A percentile compares a stretch with the other conserved stretches of the same genome.
Conservation (phyloP, 2,113 vertebrate genomes). For the Zosterops lateralis region DNA sequence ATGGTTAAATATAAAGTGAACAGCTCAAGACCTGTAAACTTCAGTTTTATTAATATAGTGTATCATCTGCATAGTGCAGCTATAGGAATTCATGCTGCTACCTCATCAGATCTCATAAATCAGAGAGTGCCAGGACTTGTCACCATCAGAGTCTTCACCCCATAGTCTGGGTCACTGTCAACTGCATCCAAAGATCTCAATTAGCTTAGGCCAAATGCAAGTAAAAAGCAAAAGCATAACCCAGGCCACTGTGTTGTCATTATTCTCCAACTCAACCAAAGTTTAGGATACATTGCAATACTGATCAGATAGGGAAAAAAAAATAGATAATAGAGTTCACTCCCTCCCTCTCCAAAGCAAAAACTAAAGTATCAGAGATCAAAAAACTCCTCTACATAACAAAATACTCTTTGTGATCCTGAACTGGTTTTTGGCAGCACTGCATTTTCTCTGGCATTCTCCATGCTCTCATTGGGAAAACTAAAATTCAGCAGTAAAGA, state of each 20-base stretch:
- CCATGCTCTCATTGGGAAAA: not conserved
- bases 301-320: not conserved
- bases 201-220: not conserved
- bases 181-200: not conserved
- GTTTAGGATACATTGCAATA: not conserved
- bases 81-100: not conserved
- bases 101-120: not conserved
- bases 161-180: not conserved
- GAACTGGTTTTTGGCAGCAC: not conserved
- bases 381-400: not conserved
- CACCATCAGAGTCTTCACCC: not conserved
- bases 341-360: rapidly evolving
- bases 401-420: not conserved
- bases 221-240: not conserved
- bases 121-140: not conserved
- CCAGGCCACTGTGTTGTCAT: rapidly evolving
- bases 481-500: not conserved
- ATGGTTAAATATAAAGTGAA: not conserved
- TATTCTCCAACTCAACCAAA: not conserved
- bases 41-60: not conserved
- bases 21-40: not conserved
- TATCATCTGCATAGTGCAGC: not conserved
- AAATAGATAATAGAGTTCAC: rapidly evolving
- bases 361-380: not conserved
- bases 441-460: not conserved